phyloP scores from a whole-genome alignment of 1,140 invertebrate genomes.

The Yoshiicerus persimilis region DNA sequence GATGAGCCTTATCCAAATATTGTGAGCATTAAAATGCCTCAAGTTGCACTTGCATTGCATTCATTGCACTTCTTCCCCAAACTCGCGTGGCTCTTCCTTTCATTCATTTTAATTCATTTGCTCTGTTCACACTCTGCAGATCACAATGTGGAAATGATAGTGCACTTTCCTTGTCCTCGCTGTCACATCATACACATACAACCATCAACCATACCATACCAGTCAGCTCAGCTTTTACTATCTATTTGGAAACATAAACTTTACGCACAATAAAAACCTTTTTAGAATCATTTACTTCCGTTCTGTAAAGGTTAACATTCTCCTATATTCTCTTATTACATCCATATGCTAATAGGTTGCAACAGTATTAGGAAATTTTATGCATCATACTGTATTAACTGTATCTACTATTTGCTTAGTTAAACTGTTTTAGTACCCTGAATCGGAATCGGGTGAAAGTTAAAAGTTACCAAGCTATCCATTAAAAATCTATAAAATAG shows the following conservation, averaged over 20 bases:
- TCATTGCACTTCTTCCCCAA: background rate
- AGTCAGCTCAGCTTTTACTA: background rate
- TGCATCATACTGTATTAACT: too few species aligned
- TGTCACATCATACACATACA: background rate
- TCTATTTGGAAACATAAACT: background rate
- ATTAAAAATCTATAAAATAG: too few species aligned
- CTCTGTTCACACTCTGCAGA: background rate
- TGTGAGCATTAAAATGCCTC: slow-evolving; percentile 9
- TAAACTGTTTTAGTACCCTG: too few species aligned
- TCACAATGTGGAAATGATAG: background rate
- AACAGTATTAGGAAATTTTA: too few species aligned
- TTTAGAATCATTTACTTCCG: slow-evolving; percentile 13
- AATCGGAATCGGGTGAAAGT: too few species aligned
- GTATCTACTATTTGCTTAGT: too few species aligned
- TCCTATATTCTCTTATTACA: background rate
- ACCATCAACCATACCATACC: background rate
- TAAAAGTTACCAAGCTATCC: too few species aligned
- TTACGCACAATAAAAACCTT: slow-evolving; percentile 1
- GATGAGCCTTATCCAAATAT: slow-evolving; percentile 23
- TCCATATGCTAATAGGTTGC: too few species aligned
- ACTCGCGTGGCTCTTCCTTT: background rate
- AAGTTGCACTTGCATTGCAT: background rate
- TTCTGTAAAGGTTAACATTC: background rate
- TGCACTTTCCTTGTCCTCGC: background rate
- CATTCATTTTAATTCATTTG: background rate